These are phyloP conservation scores for Erinaceus europaeus DNA, from an alignment of 2,113 vertebrate species.

Conservation along the genomic window DNA sequence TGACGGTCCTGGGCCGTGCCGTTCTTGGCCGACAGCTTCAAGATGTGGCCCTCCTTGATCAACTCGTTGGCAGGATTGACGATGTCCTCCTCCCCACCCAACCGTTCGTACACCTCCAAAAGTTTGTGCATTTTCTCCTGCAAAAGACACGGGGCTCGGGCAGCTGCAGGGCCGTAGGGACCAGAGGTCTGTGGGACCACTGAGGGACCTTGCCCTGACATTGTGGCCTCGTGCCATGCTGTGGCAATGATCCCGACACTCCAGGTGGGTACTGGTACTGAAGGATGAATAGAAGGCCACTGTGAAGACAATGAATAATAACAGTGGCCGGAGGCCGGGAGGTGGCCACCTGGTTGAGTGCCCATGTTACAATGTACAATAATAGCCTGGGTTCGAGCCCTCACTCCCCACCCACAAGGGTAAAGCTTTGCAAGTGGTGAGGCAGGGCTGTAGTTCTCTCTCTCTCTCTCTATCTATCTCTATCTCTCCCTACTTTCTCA, in stretches of 20 bases:
- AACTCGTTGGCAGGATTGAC: slow-evolving; percentile 98
- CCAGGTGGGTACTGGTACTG: neutral
- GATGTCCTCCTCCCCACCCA: slow-evolving; percentile 97
- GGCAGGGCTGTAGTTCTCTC: too few species aligned
- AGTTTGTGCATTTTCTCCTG: slow-evolving; percentile 99
- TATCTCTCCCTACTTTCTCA: too few species aligned
- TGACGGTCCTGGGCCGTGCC: slow-evolving; percentile 95
- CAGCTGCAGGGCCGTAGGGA: neutral
- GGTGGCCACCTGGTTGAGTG: too few species aligned
- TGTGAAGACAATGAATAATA: neutral
- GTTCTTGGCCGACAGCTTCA: slow-evolving; percentile 97
- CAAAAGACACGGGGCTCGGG: neutral
- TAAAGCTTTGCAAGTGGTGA: too few species aligned
- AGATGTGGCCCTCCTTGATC: slow-evolving; percentile 97
- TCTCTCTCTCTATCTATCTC: too few species aligned
- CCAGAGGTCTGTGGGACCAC: too few species aligned
- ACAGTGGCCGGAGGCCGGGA: too few species aligned
- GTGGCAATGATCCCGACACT: neutral
- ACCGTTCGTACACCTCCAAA: slow-evolving; percentile 94
- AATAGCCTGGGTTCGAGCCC: too few species aligned
- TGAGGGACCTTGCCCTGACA: neutral
- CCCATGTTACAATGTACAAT: too few species aligned
- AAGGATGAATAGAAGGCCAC: neutral
- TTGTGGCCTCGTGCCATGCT: neutral
- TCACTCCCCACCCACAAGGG: too few species aligned